Percentiles rank a stretch among this genome's conserved stretches.
Evolutionary conservation across 2,888 invertebrate genomes (phyloP).

Genomic region (Timema podura): DNA sequence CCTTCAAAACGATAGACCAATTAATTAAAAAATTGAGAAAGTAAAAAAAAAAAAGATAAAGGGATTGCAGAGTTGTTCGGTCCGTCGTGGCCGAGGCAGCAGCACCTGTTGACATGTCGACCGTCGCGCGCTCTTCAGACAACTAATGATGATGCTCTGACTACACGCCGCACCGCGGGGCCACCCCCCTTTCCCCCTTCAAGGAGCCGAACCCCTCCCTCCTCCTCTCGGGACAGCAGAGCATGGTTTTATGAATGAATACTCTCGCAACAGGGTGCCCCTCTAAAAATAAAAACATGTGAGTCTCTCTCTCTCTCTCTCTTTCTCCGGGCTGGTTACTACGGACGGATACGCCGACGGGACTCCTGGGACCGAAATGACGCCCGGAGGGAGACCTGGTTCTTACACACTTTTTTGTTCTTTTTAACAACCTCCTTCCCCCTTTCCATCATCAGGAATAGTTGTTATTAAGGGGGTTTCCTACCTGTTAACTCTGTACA

Average conservation of each 20-base stretch:
- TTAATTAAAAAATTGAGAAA: no score
- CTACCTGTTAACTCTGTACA: no score
- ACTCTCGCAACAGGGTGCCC: constrained; percentile 28
- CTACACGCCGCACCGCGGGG: background rate
- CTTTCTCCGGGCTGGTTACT: no score
- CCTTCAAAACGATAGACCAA: no score
- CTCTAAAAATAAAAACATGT: background rate
- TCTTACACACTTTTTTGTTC: no score
- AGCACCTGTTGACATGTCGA: background rate
- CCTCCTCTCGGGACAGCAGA: background rate
- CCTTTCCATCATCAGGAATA: no score
- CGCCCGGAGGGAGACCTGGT: no score
- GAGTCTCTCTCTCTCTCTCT: no score
- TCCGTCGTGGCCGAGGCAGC: background rate
- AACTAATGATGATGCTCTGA: background rate
- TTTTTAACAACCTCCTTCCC: no score
- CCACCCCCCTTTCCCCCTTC: constrained; percentile 15
- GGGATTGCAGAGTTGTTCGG: background rate
- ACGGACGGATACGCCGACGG: no score
- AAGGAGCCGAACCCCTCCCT: background rate
- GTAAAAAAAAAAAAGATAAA: background rate
- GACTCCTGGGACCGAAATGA: no score
- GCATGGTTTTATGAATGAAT: constrained; percentile 31
- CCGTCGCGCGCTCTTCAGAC: background rate
- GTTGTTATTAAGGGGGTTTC: no score